phyloP scores from a whole-genome alignment of 2,113 vertebrate genomes.

The Elachura formosa region DNA sequence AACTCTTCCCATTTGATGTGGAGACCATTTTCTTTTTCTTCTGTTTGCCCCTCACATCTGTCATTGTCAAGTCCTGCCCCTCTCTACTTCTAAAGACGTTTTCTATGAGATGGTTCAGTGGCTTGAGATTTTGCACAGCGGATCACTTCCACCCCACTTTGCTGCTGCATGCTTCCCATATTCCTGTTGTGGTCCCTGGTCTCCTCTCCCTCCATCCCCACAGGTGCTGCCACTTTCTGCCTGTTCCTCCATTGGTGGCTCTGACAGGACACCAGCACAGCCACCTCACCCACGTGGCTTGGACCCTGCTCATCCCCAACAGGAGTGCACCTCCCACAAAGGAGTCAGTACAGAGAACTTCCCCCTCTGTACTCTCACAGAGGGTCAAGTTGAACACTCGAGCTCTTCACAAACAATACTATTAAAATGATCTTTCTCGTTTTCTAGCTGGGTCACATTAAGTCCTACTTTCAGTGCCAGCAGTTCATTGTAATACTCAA shows the following conservation, averaged over 20 bases:
- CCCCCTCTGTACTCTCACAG: not conserved
- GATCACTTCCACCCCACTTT: not conserved
- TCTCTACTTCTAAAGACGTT: not conserved
- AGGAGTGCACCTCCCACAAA: not conserved
- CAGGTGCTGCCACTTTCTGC: not conserved
- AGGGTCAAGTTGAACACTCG: not conserved
- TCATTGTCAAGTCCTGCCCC: not conserved
- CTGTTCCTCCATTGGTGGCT: not conserved
- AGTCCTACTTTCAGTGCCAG: not conserved
- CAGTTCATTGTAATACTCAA: not conserved
- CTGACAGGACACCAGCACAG: not conserved
- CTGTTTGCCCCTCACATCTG: not conserved
- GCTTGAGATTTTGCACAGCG: not conserved
- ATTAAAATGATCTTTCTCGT: not conserved
- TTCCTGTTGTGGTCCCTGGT: not conserved
- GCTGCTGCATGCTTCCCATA: not conserved
- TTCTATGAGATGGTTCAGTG: not conserved
- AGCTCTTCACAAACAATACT: not conserved
- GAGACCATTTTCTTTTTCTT: not conserved
- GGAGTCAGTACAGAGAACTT: not conserved
- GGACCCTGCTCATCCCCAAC: not conserved
- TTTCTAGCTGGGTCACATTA: not conserved
- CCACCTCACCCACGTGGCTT: fast-evolving
- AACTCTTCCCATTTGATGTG: not conserved
- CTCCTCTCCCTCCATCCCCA: not conserved